These are phyloP conservation scores for Sinonovacula constricta DNA, from an alignment of 1,140 invertebrate species.

Conservation along the genomic window DNA sequence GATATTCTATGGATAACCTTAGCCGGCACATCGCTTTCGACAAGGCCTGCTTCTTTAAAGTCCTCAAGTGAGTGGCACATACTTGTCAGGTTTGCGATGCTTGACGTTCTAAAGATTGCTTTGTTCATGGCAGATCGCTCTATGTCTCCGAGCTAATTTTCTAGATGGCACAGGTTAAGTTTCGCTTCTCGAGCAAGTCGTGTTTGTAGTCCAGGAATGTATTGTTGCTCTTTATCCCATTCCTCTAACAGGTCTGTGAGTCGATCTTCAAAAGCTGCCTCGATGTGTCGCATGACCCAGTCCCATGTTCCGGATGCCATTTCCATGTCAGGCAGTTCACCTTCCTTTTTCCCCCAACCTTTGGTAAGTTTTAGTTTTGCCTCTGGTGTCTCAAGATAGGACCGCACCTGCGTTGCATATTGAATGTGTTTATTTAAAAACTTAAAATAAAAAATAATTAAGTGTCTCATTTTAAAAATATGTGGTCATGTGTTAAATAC, in stretches of 20 bases:
- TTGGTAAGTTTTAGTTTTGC: slow-evolving; percentile 34
- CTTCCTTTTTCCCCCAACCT: slow-evolving; percentile 20
- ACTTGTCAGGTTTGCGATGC: background rate
- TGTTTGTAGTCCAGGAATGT: slow-evolving; percentile 27
- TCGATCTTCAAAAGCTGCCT: slow-evolving; percentile 36
- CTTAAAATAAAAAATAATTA: background rate
- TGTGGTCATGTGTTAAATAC: no score
- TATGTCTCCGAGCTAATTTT: slow-evolving; percentile 25
- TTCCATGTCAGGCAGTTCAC: slow-evolving; percentile 40
- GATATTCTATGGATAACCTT: slow-evolving; percentile 17
- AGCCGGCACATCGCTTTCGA: slow-evolving; percentile 20
- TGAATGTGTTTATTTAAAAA: background rate
- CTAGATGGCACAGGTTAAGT: slow-evolving; percentile 25
- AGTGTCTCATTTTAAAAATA: no score
- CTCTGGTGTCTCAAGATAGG: slow-evolving; percentile 28
- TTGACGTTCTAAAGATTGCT: background rate
- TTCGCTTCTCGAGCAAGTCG: slow-evolving; percentile 35
- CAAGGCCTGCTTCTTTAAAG: slow-evolving; percentile 11
- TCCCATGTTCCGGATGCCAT: slow-evolving; percentile 38
- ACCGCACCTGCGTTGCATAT: slow-evolving; percentile 1
- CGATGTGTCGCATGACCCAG: slow-evolving; percentile 40
- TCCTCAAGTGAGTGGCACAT: slow-evolving; percentile 21
- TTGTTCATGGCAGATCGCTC: slow-evolving; percentile 10
- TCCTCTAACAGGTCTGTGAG: slow-evolving; percentile 38
- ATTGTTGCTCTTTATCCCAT: slow-evolving; percentile 30